Percentiles rank a stretch among this genome's conserved stretches.
Evolutionary conservation across 2,113 vertebrate species (phyloP).

Genomic region (Synchiropus splendidus): DNA sequence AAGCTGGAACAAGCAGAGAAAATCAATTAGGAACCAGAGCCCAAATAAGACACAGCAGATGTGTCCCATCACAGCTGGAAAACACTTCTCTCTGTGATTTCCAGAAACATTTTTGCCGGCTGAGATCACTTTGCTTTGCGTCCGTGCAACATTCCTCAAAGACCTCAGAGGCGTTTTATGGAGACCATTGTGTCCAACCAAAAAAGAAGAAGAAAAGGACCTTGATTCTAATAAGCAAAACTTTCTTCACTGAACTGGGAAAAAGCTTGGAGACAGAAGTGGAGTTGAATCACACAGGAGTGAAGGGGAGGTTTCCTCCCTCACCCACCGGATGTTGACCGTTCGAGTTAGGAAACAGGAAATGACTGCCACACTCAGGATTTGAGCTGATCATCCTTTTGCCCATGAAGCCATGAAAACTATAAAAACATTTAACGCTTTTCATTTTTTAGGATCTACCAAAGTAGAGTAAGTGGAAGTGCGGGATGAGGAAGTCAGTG

Average conservation of each 20-base stretch:
- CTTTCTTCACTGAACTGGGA: slow-evolving; percentile 15
- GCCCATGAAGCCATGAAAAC: no score
- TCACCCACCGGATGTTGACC: slow-evolving; percentile 54
- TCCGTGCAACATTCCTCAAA: slow-evolving; percentile 40
- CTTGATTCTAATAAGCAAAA: slow-evolving; percentile 5
- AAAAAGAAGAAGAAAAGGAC: slow-evolving; percentile 30
- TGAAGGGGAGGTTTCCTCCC: slow-evolving; percentile 38
- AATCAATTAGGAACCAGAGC: slow-evolving; percentile 15
- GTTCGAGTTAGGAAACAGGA: slow-evolving; percentile 36
- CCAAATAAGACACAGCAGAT: slow-evolving; percentile 2
- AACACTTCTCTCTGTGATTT: slow-evolving; percentile 25
- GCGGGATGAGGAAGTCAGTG: neutral
- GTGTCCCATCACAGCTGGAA: slow-evolving; percentile 13
- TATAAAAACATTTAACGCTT: no score
- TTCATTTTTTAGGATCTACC: no score
- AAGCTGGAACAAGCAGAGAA: slow-evolving; percentile 56
- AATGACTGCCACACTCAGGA: slow-evolving; percentile 25
- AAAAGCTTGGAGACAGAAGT: slow-evolving; percentile 42
- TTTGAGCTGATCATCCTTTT: no score
- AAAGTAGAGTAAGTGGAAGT: no score
- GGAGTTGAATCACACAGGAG: slow-evolving; percentile 25
- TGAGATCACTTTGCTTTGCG: slow-evolving; percentile 43
- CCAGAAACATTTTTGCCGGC: slow-evolving; percentile 48
- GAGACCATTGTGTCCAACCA: slow-evolving; percentile 20
- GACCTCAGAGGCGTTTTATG: slow-evolving; percentile 33